Conservation (phyloP, 2,797 vertebrate genomes). For the Hipposideros larvatus region DNA sequence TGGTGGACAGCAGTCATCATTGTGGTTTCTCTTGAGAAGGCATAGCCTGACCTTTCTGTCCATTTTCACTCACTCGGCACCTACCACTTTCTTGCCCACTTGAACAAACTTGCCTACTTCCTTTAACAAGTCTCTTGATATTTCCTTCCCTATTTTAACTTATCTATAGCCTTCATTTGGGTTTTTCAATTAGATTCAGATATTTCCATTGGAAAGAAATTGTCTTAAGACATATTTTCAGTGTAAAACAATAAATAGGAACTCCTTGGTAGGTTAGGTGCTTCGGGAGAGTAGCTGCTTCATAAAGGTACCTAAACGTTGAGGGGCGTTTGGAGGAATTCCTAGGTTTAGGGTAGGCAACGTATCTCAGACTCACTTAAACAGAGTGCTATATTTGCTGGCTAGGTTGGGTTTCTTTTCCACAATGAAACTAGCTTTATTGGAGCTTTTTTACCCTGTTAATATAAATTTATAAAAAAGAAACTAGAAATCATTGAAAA, state of each 20-base stretch:
- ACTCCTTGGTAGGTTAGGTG: not conserved
- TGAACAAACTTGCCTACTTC: not conserved
- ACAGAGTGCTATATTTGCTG: not conserved
- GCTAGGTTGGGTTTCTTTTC: not conserved
- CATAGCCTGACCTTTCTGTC: not conserved
- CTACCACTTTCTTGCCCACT: constrained; percentile 18
- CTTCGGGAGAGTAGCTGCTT: not conserved
- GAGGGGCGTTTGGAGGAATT: not conserved
- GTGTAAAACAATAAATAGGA: not conserved
- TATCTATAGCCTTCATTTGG: not conserved
- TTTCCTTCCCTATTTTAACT: not conserved
- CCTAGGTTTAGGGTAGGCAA: not conserved
- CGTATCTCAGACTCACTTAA: not conserved
- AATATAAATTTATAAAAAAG: constrained; percentile 26
- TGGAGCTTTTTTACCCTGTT: not conserved
- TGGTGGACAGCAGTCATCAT: not conserved
- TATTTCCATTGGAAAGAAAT: constrained; percentile 17
- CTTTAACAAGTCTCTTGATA: not conserved
- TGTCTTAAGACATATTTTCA: not conserved
- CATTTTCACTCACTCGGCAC: constrained; percentile 28
- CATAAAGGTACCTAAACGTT: not conserved
- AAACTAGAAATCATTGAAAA: not conserved
- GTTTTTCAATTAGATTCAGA: not conserved
- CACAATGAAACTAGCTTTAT: not conserved
- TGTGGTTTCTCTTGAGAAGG: not conserved